phyloP scores from a whole-genome alignment of 2,113 vertebrate species.

The Paralichthys olivaceus region DNA sequence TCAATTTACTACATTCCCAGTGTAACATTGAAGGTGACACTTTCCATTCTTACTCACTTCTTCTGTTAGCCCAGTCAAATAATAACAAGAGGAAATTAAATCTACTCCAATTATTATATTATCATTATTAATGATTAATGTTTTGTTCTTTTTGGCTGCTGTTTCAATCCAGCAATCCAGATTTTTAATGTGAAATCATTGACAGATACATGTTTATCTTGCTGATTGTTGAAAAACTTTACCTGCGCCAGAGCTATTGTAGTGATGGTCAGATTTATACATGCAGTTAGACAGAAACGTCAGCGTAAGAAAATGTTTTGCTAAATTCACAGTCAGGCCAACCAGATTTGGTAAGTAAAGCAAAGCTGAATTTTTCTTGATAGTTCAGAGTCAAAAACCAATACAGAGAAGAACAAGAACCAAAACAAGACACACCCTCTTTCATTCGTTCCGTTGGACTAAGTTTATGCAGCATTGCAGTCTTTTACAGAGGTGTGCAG shows the following conservation, averaged over 20 bases:
- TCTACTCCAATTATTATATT: conserved; percentile 27
- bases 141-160: conserved; percentile 37
- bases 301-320: neutral
- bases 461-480: neutral
- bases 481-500: conserved; percentile 3
- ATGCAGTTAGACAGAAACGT: neutral
- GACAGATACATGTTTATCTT: conserved; percentile 10
- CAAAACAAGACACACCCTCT: neutral
- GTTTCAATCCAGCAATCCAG: conserved; percentile 14
- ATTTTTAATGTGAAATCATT: neutral
- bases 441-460: neutral
- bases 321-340: neutral
- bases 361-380: neutral
- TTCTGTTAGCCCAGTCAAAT: conserved; percentile 39
- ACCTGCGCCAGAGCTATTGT: neutral
- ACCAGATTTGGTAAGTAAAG: neutral
- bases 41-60: conserved; percentile 16
- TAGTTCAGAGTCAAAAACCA: neutral
- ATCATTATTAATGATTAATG: conserved; percentile 26
- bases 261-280: too few species aligned
- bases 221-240: neutral
- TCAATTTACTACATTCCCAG: conserved; percentile 43
- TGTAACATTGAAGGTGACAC: conserved; percentile 40
- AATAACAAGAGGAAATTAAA: conserved; percentile 33
- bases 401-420: neutral